These are phyloP conservation scores for Mamestra brassicae DNA, from an alignment of 2,888 invertebrate species.

Conservation along the genomic window DNA sequence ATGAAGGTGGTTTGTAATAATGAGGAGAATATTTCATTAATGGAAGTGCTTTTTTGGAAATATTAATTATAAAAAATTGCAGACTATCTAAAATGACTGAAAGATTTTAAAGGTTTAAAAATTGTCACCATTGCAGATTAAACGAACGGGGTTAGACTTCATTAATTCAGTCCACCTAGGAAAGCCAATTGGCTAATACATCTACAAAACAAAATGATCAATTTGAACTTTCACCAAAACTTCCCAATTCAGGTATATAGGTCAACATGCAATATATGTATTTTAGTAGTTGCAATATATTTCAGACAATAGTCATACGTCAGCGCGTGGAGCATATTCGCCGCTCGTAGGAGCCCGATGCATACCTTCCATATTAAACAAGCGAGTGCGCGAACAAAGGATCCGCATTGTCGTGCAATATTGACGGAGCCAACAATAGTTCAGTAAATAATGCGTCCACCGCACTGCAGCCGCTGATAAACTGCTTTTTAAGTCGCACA, in stretches of 20 bases:
- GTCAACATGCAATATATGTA: constrained; percentile 1
- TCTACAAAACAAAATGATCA: not conserved
- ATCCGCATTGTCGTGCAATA: constrained; percentile 62
- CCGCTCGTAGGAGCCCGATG: constrained; percentile 30
- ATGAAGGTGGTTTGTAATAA: not conserved
- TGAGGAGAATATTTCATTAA: too few relatives aligned
- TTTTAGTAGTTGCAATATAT: constrained; percentile 11
- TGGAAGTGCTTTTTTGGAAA: too few relatives aligned
- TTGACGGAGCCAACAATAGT: constrained; percentile 58
- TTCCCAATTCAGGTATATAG: not conserved
- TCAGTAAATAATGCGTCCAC: constrained; percentile 51
- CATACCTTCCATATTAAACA: constrained; percentile 64
- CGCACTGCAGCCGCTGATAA: constrained; percentile 55
- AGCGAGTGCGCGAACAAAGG: constrained; percentile 66
- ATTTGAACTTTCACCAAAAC: constrained; percentile 2
- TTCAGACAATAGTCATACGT: constrained; percentile 10
- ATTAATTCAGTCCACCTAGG: too few relatives aligned
- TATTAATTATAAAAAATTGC: too few relatives aligned
- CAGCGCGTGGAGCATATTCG: not conserved
- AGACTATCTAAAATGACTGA: too few relatives aligned
- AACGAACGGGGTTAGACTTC: not conserved
- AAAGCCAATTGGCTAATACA: not conserved
- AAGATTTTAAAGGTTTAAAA: too few relatives aligned
- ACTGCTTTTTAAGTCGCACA: constrained; percentile 58
- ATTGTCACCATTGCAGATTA: not conserved